Evolutionary conservation across 2,888 invertebrate genomes (phyloP).

Genomic region (Bombylius discolor): DNA sequence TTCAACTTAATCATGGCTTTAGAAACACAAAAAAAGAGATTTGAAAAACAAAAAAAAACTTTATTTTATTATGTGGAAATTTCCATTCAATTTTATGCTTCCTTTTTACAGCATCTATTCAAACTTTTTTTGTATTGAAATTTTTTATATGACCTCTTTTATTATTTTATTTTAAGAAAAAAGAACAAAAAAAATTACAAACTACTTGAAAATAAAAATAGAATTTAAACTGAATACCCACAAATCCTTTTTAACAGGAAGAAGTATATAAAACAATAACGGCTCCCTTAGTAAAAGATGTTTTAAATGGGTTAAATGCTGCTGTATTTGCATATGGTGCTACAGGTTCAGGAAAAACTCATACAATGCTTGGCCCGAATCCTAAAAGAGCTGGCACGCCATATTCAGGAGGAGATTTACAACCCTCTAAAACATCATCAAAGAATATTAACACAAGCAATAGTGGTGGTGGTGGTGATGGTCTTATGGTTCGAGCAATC

Average conservation of each 20-base stretch:
- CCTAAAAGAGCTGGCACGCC: constrained; percentile 27
- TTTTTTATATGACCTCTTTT: too few relatives aligned
- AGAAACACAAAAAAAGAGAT: too few relatives aligned
- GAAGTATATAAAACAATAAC: constrained; percentile 81
- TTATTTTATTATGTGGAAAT: too few relatives aligned
- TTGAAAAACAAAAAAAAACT: too few relatives aligned
- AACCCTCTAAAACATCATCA: constrained; percentile 15
- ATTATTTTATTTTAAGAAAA: too few relatives aligned
- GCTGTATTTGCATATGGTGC: constrained; percentile 81
- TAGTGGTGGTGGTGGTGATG: constrained; percentile 24
- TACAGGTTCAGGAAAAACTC: constrained; percentile 37
- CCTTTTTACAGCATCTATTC: too few relatives aligned
- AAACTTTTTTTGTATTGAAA: too few relatives aligned
- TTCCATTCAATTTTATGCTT: too few relatives aligned
- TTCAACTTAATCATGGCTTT: too few relatives aligned
- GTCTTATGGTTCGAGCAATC: constrained; percentile 36
- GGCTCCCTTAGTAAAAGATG: constrained; percentile 70
- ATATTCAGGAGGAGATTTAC: constrained; percentile 15
- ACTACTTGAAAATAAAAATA: too few relatives aligned
- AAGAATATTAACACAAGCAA: not conserved
- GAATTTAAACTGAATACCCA: too few relatives aligned
- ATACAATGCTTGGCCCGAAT: constrained; percentile 36
- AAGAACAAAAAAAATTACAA: too few relatives aligned
- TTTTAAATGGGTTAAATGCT: constrained; percentile 80
- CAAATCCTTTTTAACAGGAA: constrained; percentile 31